Base-by-base conservation (phyloP, 1,140 invertebrate species). In the Polypedilum pembai region DNA sequence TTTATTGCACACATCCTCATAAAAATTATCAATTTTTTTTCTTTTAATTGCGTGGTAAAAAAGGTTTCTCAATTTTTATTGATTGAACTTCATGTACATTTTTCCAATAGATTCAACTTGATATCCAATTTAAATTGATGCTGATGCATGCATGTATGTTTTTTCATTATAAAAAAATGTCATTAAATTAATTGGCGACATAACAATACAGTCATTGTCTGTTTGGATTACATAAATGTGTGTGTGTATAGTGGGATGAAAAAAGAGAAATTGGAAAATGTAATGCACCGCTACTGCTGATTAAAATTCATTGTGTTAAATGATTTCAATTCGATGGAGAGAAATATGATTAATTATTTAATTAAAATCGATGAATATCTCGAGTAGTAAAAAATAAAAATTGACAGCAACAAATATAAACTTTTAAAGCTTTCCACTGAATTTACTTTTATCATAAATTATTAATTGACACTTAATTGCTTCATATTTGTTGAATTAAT, bases 271-370 rank as follows among this genome's bases (percentile, higher is more conserved):
- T n/a, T 33, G 24, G 24, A 33, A 33, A 3, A 33, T 33, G 24
- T 56, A 56, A n/a, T 56, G 45, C n/a, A n/a, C 45, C n/a, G 45
- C n/a, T 56, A 15, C 12, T 56, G n/a, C 45, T 56, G 45, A 56
- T 56, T 56, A 56, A 56, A 56, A 56, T 56, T 56, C 45, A 56
- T 56, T 56, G 45, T 56, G n/a, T 56, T 56, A 56, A 56, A 56
- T 15, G 45, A 56, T 56, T 56, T 15, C 45, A n/a, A 56, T 56
- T 56, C 45, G 24, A 33, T 33, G 24, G 24, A 56, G 41, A 10
- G n/a, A 56, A 56, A 56, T 12, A 56, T 56, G 45, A 56, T 56
- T 56, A 56, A 56, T 56, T 56, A 56, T n/a, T 56, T 56, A 56
- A 56, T 56, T 56, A 12, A 3, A 8, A 56, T 56, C 45, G n/a